Conservation (phyloP, 2,113 vertebrate genomes). For the Halichoerus grypus region DNA sequence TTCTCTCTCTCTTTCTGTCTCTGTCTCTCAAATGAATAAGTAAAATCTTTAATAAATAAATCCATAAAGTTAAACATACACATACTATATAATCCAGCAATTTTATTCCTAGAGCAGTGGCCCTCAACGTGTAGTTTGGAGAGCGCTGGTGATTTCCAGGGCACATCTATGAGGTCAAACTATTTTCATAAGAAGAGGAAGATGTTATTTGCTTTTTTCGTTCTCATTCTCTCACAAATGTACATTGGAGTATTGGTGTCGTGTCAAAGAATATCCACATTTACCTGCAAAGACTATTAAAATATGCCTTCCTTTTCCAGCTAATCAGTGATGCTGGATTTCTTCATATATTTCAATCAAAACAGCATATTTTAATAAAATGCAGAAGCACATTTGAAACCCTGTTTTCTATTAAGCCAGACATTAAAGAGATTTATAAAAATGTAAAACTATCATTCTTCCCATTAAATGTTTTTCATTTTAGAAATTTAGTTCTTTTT, state of each 20-base stretch:
- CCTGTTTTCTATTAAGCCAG: neutral
- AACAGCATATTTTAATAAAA: neutral
- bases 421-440: neutral
- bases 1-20: neutral
- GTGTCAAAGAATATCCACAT: neutral
- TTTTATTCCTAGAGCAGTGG: neutral
- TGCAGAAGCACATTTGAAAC: neutral
- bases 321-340: neutral
- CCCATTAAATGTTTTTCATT: neutral
- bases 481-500: neutral
- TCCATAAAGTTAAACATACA: conserved; percentile 1
- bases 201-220: neutral
- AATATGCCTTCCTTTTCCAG: neutral
- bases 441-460: neutral
- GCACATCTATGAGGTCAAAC: neutral
- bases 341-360: neutral
- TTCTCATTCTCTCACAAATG: neutral
- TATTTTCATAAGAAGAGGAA: neutral
- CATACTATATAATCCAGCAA: neutral
- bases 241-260: neutral
- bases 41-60: neutral
- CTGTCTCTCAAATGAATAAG: neutral
- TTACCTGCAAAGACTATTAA: neutral
- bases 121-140: neutral
- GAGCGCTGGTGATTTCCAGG: neutral